These are phyloP conservation scores for Mimumesa dahlbomi DNA, from an alignment of 2,888 invertebrate genomes.

Conservation along the genomic window DNA sequence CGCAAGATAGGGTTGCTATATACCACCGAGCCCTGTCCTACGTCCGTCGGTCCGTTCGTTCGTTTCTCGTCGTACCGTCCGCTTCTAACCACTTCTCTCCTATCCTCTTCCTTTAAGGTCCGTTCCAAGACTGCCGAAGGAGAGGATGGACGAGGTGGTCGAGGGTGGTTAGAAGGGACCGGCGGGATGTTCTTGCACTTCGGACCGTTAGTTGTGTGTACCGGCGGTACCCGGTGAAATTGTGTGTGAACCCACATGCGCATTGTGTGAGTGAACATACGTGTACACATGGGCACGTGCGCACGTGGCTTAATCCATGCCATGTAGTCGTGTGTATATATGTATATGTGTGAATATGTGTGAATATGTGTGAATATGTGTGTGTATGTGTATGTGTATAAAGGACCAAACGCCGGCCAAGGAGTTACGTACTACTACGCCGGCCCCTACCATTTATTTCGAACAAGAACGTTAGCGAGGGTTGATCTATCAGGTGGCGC, in stretches of 20 bases:
- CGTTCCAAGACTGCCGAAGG: conserved; percentile 62
- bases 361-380: conserved; percentile 5
- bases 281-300: conserved; percentile 36
- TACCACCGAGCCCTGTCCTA: conserved; percentile 56
- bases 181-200: conserved; percentile 73
- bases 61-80: conserved; percentile 60
- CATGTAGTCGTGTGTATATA: conserved; percentile 17
- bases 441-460: conserved; percentile 68
- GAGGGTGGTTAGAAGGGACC: conserved; percentile 57
- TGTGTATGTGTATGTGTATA: conserved; percentile 34
- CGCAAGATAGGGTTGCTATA: conserved; percentile 77
- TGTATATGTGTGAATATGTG: conserved; percentile 12
- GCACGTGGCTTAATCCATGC: conserved; percentile 31
- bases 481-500: conserved; percentile 67
- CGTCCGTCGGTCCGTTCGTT: conserved; percentile 65
- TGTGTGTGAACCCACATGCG: conserved; percentile 59
- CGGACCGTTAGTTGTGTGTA: conserved; percentile 63
- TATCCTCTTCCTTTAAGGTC: conserved; percentile 73
- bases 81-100: conserved; percentile 64
- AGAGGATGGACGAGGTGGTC: conserved; percentile 64
- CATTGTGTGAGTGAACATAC: conserved; percentile 48
- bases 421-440: conserved; percentile 67
- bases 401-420: conserved; percentile 60
- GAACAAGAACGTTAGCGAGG: conserved; percentile 58
- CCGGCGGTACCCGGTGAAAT: conserved; percentile 40